phyloP scores from a whole-genome alignment of 1,140 invertebrate species.

The Brachionus angularis region DNA sequence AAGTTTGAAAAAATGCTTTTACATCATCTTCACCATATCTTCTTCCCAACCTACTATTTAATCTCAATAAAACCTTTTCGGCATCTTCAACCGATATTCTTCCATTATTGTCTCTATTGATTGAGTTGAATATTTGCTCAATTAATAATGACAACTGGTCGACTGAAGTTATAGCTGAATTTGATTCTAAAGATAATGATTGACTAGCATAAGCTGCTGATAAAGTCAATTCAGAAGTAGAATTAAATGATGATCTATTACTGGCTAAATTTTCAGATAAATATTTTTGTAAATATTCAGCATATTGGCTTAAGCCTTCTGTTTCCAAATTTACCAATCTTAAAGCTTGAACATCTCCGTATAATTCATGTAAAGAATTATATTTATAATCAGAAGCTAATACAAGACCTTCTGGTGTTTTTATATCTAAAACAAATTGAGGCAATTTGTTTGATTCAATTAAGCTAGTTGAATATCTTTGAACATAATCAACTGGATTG shows the following conservation, averaged over 20 bases:
- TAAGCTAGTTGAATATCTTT: constrained; percentile 8
- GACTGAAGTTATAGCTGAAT: neutral
- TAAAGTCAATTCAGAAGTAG: no score
- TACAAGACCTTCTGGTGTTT: constrained; percentile 3
- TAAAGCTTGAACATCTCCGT: constrained; percentile 25
- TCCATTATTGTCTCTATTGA: constrained; percentile 21
- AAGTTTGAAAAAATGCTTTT: neutral
- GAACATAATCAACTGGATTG: constrained; percentile 38
- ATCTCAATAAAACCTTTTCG: neutral
- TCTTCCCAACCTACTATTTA: constrained; percentile 22
- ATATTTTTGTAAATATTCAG: neutral
- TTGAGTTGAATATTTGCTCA: constrained; percentile 31
- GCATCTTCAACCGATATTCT: neutral
- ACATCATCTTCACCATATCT: constrained; percentile 37
- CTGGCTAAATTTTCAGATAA: neutral
- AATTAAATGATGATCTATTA: no score
- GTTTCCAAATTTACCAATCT: constrained; percentile 17
- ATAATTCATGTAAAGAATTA: neutral
- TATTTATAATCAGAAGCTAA: constrained; percentile 1
- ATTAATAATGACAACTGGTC: neutral
- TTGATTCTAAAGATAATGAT: neutral
- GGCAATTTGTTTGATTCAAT: neutral
- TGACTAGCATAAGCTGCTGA: no score
- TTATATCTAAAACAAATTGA: constrained; percentile 14
- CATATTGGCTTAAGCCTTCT: constrained; percentile 18